Conservation (phyloP, 2,888 invertebrate species). For the Sicus ferrugineus region DNA sequence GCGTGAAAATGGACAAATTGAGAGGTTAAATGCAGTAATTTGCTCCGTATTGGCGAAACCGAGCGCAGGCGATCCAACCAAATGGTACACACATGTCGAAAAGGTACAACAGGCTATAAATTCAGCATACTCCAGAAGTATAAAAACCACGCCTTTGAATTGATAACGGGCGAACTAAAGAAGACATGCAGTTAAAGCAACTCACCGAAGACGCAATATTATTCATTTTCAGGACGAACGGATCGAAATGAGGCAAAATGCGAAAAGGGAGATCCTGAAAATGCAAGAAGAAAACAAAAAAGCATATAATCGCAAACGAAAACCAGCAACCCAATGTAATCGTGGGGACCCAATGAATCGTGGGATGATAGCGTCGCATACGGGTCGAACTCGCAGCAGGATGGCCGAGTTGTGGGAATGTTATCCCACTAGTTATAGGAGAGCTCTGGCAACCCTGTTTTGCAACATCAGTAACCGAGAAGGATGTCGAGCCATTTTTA, state of each 20-base stretch:
- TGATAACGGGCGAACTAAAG: slow-evolving; percentile 25
- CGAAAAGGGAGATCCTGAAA: slow-evolving; percentile 20
- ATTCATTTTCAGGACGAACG: slow-evolving; percentile 26
- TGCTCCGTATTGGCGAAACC: slow-evolving; percentile 34
- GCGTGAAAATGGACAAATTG: slow-evolving; percentile 32
- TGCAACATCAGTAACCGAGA: neutral
- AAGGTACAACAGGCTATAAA: slow-evolving; percentile 30
- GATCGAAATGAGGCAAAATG: slow-evolving; percentile 17
- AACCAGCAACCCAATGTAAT: slow-evolving; percentile 24
- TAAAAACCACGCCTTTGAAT: slow-evolving; percentile 34
- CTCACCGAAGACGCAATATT: slow-evolving; percentile 34
- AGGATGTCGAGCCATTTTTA: neutral
- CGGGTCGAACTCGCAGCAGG: neutral
- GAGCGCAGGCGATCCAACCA: slow-evolving; percentile 26
- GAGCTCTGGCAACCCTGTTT: neutral
- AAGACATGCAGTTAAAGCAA: slow-evolving; percentile 28
- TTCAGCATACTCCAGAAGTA: slow-evolving; percentile 36
- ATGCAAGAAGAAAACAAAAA: slow-evolving; percentile 29
- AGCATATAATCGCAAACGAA: slow-evolving; percentile 19
- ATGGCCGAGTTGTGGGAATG: neutral
- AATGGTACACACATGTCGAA: slow-evolving; percentile 31
- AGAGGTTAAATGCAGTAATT: slow-evolving; percentile 30
- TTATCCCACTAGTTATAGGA: neutral
- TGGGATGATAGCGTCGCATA: neutral
- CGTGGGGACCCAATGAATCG: slow-evolving; percentile 7